Base-by-base conservation (phyloP, 2,113 vertebrate species). In the Xenopus borealis region DNA sequence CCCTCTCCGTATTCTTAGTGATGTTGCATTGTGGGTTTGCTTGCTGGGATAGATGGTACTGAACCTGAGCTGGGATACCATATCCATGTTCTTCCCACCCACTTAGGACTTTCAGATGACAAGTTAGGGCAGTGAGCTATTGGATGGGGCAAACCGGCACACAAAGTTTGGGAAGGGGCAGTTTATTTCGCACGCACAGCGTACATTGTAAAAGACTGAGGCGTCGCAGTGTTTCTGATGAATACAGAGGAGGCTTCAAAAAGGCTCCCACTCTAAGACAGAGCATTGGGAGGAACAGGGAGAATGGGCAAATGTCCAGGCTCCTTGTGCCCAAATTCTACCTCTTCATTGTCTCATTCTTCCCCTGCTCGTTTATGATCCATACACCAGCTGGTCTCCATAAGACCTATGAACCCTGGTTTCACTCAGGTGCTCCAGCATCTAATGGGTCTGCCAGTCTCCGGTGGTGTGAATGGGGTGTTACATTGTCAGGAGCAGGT, bases 141-240 rank as follows among this genome's bases (percentile, higher is more conserved):
- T 59, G 59, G 20, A 62, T 3, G 58, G 66, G 61, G 46, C 30
- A 77, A 57, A 75, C 47, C 61, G 62, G 66, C 59, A 70, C 20
- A 69, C 52, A 55, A 57, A 20, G 61, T 23, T 64, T 55, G 30
- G 59, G 53, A 74, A 58, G 73, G 73, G 73, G 50, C 46, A 70
- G 74, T 77, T 70, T 70, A 77, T 77, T 65, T 77, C 67, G 74
- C 74, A 77, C 74, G 74, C 74, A 77, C 74, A 77, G 74, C 74
- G 74, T 77, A 77, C 74, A 77, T 77, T 70, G 66, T 77, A 77
- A 69, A 69, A 77, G 66, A 77, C 73, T 69, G 74, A 70, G 74
- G 66, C 66, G 58, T 70, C 67, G 74, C 74, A 77, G 74, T 77
- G 73, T 63, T 76, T 76, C 73, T 63, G 59, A 70, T 77, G 66